phyloP scores from a whole-genome alignment of 2,797 vertebrate species.

The Lateolabrax maculatus region DNA sequence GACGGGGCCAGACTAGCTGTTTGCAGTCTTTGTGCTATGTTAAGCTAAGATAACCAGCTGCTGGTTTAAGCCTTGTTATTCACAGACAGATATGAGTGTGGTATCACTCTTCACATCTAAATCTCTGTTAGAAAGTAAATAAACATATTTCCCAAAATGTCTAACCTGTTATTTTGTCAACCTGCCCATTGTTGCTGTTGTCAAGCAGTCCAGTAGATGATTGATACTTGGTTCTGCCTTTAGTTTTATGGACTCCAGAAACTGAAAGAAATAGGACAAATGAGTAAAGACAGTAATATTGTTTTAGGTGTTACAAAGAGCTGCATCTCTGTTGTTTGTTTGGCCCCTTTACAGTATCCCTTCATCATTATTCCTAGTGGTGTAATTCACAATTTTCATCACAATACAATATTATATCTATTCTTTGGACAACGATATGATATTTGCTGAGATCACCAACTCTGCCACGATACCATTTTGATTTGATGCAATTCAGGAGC shows the following conservation, averaged over 20 bases:
- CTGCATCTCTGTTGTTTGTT: neutral
- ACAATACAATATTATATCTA: too few relatives aligned
- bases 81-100: neutral
- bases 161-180: too few relatives aligned
- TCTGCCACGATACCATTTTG: too few relatives aligned
- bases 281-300: too few relatives aligned
- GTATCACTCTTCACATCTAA: neutral
- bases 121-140: neutral
- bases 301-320: neutral
- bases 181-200: neutral
- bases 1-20: neutral
- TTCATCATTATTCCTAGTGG: neutral
- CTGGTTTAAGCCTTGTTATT: neutral
- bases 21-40: neutral
- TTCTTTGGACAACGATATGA: too few relatives aligned
- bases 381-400: too few relatives aligned
- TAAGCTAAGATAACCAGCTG: neutral
- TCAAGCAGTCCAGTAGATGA: neutral
- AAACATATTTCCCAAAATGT: too few relatives aligned
- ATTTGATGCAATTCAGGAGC: too few relatives aligned
- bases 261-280: neutral
- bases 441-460: too few relatives aligned
- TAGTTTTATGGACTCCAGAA: neutral
- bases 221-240: neutral
- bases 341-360: neutral